Conservation (phyloP, 2,888 invertebrate genomes). For the Norana najaformis region DNA sequence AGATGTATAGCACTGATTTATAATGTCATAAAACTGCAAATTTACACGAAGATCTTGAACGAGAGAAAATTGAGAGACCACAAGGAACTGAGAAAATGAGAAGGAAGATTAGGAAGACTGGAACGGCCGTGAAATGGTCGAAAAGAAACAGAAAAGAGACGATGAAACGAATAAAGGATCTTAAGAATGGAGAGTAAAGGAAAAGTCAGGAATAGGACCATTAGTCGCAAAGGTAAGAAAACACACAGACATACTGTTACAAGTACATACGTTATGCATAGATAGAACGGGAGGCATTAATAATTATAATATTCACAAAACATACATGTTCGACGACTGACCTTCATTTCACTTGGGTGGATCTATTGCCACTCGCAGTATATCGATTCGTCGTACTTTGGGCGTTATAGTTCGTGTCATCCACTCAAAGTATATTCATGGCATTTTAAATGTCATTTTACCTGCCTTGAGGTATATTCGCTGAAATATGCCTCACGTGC, state of each 20-base stretch:
- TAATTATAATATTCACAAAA: neutral
- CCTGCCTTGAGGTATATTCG: too few species aligned
- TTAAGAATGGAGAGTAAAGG: neutral
- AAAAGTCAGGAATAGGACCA: neutral
- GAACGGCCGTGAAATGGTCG: neutral
- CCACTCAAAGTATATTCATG: too few species aligned
- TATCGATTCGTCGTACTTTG: too few species aligned
- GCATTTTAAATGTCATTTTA: too few species aligned
- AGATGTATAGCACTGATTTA: neutral
- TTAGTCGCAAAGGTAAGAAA: neutral
- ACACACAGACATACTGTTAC: neutral
- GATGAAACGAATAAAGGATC: neutral
- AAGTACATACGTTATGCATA: too few species aligned
- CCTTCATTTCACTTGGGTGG: neutral
- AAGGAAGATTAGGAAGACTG: neutral
- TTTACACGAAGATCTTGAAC: neutral
- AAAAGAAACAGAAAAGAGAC: neutral
- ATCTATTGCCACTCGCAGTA: neutral
- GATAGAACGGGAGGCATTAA: neutral
- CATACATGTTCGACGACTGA: too few species aligned
- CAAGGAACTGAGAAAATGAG: neutral
- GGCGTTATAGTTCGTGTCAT: neutral
- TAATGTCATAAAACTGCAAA: neutral
- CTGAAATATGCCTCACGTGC: too few species aligned
- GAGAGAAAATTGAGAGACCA: neutral